Percentiles rank a stretch among this genome's conserved stretches.
These are phyloP conservation scores for Periophthalmodon schlosseri DNA, from an alignment of 2,113 vertebrate genomes.

Conservation along the genomic window DNA sequence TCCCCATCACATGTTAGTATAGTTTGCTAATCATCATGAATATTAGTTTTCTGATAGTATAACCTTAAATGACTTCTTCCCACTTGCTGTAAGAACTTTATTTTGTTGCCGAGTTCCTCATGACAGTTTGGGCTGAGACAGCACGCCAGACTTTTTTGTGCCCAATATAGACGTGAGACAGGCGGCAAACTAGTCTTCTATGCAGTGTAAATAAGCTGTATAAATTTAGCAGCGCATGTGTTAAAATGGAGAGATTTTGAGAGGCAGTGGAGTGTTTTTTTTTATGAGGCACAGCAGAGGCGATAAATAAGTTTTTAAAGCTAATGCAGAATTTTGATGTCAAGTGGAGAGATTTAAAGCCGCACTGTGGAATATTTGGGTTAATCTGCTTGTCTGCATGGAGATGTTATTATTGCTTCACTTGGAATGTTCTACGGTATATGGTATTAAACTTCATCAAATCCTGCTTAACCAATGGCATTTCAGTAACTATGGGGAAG, in stretches of 20 bases:
- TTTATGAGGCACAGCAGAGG: neutral
- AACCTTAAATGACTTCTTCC: slow-evolving; percentile 25
- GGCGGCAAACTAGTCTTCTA: slow-evolving; percentile 56
- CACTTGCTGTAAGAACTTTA: slow-evolving; percentile 15
- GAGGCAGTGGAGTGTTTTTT: neutral
- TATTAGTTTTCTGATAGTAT: slow-evolving; percentile 18
- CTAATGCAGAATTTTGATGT: neutral
- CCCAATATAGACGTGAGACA: slow-evolving; percentile 74
- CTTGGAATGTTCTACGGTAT: no score
- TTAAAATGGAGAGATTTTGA: slow-evolving; percentile 48
- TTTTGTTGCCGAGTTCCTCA: slow-evolving; percentile 25
- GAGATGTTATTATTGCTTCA: no score
- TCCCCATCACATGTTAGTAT: slow-evolving; percentile 41
- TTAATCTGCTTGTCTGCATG: no score
- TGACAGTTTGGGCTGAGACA: slow-evolving; percentile 43
- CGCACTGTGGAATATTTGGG: neutral
- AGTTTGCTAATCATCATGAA: slow-evolving; percentile 21
- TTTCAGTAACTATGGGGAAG: no score
- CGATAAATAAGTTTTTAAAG: neutral
- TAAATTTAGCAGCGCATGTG: slow-evolving; percentile 72
- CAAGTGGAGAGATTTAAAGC: neutral
- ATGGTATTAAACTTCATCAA: no score
- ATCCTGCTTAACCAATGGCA: no score
- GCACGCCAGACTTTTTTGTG: slow-evolving; percentile 60
- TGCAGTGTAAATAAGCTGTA: slow-evolving; percentile 75